Percentiles rank a stretch among this genome's conserved stretches.
phyloP scores from a whole-genome alignment of 2,888 invertebrate species.

The Odontomyia ornata region DNA sequence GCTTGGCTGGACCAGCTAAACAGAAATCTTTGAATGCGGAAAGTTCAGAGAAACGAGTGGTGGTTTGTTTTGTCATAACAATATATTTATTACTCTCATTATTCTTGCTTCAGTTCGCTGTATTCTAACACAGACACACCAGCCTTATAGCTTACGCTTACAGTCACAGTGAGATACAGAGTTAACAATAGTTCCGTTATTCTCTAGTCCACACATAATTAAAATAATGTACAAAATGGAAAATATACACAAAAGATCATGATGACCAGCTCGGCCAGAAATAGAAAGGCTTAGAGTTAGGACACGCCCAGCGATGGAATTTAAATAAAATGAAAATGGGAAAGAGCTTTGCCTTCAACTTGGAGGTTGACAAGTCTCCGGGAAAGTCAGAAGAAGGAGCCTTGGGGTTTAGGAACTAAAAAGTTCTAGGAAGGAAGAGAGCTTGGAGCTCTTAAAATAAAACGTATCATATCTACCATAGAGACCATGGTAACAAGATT shows the following conservation, averaged over 20 bases:
- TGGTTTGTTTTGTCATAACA: conserved; percentile 35
- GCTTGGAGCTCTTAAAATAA: not conserved
- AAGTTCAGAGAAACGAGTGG: not conserved
- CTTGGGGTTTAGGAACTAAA: too few species aligned
- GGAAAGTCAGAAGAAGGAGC: not conserved
- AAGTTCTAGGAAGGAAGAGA: not conserved
- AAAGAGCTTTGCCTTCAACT: conserved; percentile 5
- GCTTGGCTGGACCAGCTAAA: not conserved
- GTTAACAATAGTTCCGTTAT: conserved; percentile 18
- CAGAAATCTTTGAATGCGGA: not conserved
- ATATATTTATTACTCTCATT: conserved; percentile 31
- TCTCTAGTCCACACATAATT: conserved; percentile 21
- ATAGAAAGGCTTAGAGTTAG: not conserved
- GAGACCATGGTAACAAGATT: too few species aligned
- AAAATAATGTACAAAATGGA: conserved; percentile 33
- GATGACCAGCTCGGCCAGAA: conserved; percentile 26
- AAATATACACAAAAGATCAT: conserved; percentile 27
- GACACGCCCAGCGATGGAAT: conserved; percentile 35
- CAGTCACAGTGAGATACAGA: conserved; percentile 29
- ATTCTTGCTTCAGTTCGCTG: conserved; percentile 29
- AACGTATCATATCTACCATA: not conserved
- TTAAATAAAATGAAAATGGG: not conserved
- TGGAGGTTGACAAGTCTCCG: not conserved
- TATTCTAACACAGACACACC: conserved; percentile 33
- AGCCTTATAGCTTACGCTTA: conserved; percentile 37